These are phyloP conservation scores for Lepisosteus oculatus DNA, from an alignment of 2,113 vertebrate genomes.

Conservation along the genomic window DNA sequence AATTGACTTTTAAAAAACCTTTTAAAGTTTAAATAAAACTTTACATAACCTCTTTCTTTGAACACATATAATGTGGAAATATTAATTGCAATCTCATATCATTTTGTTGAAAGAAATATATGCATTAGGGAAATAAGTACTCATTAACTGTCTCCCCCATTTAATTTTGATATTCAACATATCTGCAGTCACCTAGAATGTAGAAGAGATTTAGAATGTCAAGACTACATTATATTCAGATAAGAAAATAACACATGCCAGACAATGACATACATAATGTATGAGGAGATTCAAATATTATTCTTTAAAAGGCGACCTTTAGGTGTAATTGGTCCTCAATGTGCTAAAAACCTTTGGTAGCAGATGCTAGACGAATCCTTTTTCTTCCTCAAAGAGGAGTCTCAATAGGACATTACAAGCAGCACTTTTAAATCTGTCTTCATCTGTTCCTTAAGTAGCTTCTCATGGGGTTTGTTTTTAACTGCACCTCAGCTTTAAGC, in stretches of 20 bases:
- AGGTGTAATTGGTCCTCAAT: slow-evolving; percentile 24
- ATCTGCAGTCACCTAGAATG: too few species aligned
- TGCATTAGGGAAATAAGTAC: too few species aligned
- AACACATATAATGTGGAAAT: too few species aligned
- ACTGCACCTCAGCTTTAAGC: slow-evolving; percentile 6
- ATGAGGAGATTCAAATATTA: neutral
- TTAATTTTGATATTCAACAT: too few species aligned
- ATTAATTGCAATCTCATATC: too few species aligned
- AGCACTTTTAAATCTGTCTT: neutral
- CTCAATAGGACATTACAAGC: neutral
- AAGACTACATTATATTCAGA: neutral
- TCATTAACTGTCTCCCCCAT: too few species aligned
- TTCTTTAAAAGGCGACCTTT: slow-evolving; percentile 20
- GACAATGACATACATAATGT: slow-evolving; percentile 17
- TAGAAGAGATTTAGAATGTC: too few species aligned
- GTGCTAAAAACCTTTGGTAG: neutral
- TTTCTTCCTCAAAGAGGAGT: neutral
- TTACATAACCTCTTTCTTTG: too few species aligned
- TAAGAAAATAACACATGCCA: neutral
- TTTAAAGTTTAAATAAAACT: too few species aligned
- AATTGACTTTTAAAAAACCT: too few species aligned
- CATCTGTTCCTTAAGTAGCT: neutral
- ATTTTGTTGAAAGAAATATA: too few species aligned
- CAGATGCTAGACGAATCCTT: slow-evolving; percentile 15
- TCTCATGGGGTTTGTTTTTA: neutral